Percentiles rank a stretch among this genome's conserved stretches.
Conservation (phyloP, 2,797 vertebrate genomes). For the Protonibea diacanthus region DNA sequence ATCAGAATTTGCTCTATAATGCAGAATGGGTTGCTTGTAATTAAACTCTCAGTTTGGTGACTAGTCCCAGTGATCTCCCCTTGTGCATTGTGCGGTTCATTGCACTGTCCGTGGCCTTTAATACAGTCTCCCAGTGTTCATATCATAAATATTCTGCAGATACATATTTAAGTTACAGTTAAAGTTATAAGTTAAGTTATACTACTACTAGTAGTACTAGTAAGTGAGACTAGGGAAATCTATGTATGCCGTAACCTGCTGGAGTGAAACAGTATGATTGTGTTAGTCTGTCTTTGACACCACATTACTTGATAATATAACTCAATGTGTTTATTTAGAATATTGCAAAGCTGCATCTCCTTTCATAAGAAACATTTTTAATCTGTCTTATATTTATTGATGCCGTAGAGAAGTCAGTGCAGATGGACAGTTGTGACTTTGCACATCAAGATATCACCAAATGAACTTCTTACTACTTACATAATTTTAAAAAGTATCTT, state of each 20-base stretch:
- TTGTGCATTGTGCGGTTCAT: neutral
- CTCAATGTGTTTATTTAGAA: neutral
- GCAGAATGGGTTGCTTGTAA: neutral
- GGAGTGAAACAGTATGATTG: no score
- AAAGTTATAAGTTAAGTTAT: neutral
- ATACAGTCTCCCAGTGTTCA: neutral
- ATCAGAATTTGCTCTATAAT: neutral
- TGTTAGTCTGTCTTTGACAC: neutral
- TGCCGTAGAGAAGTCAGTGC: neutral
- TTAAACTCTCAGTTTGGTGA: neutral
- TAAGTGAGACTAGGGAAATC: neutral
- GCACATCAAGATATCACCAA: neutral
- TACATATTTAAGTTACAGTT: neutral
- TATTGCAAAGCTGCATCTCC: neutral
- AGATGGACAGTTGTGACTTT: neutral
- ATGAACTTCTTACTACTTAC: no score
- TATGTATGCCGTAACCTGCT: no score
- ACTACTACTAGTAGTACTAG: no score
- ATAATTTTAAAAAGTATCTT: neutral
- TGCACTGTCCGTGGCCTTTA: neutral
- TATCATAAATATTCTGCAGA: neutral
- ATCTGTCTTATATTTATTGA: neutral
- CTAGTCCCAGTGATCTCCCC: neutral
- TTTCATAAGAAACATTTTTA: neutral
- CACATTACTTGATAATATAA: no score